Conservation (phyloP, 2,113 vertebrate genomes). For the Otis tarda region DNA sequence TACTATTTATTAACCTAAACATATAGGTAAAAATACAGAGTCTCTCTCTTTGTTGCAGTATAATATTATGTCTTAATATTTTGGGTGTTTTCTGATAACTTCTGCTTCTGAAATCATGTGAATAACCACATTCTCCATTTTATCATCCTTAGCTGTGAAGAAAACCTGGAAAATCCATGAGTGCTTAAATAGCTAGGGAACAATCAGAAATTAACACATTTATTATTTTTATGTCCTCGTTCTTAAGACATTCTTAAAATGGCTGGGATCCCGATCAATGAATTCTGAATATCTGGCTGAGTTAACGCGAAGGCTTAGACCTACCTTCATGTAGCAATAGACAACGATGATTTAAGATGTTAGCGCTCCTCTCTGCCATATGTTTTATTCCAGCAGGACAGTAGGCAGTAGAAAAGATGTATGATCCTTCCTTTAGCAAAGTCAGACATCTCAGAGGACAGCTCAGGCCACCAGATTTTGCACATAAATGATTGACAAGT, state of each 20-base stretch:
- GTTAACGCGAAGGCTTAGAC: neutral
- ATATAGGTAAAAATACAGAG: neutral
- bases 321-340: neutral
- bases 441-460: neutral
- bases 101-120: neutral
- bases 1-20: neutral
- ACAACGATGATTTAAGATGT: neutral
- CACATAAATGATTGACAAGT: neutral
- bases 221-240: neutral
- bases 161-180: neutral
- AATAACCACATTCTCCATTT: neutral
- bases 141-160: neutral
- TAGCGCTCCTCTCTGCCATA: neutral
- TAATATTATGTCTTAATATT: neutral
- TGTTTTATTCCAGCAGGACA: neutral
- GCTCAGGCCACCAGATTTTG: neutral
- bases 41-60: neutral
- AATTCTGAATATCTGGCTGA: neutral
- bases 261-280: neutral
- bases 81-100: neutral
- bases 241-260: neutral
- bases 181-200: neutral
- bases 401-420: neutral
- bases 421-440: neutral
- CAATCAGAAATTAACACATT: neutral